Evolutionary conservation across 2,888 invertebrate genomes (phyloP), one percentile per base, ranked within the genome.

Genomic region (Saturnia pavonia): DNA sequence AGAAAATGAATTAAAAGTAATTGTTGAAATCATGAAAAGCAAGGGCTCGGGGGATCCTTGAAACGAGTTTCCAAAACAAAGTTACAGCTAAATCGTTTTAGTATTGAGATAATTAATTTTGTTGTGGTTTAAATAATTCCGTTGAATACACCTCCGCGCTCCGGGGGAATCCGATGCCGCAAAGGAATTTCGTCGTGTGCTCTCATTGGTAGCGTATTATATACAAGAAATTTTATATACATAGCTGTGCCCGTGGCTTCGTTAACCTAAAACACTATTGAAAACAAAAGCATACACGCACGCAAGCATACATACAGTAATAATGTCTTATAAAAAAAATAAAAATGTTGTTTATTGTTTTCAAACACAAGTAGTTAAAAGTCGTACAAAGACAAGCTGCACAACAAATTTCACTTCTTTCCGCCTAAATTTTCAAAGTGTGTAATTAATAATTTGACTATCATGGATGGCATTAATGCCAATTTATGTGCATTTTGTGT

Each of bases 71-170:
- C 8, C 12, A 57, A 57, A 57, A 57, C 57, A 57, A 25, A 22
- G 1, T 57, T 40, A 40, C 1, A 19, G 34, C 0, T 65, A 19
- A 65, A 65, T 65, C 65, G n/a, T 65, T 65, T 65, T n/a, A n/a
- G 12, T 65, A 40, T 40, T 65, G 40, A 65, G 16, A 40, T 65
- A 34, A 65, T 65, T 65, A 65, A 65, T 65, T 65, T 40, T 40
- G 11, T 65, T 65, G 40, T n/a, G 65, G 65, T 65, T 65, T 40
- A 40, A n/a, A 40, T 65, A 40, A 40, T 65, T 34, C 40, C 19
- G 12, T 40, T 9, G 65, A 65, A 65, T n/a, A 65, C n/a, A 11
- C n/a, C 19, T n/a, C 8, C 51, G 51, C 51, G 51, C 63, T n/a
- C 40, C 9, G 65, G 40, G 40, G 40, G 65, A 40, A 40, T 19